Conservation (phyloP, 2,113 vertebrate species). For the Dermatemys mawii region DNA sequence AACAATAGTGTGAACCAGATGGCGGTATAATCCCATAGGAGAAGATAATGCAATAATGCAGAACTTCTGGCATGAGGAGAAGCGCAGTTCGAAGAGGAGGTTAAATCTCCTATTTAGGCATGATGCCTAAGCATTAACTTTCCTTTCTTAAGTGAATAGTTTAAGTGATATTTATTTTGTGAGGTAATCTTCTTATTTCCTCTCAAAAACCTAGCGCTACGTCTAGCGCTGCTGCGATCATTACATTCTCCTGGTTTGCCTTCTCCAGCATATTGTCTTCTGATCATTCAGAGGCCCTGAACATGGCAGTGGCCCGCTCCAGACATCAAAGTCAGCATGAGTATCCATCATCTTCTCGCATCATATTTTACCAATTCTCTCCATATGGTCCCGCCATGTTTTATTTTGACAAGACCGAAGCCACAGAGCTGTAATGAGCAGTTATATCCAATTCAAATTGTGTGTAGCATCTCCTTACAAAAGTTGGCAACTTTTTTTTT, state of each 20-base stretch:
- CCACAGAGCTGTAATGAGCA: not conserved
- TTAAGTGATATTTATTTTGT: constrained; percentile 67
- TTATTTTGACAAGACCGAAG: not conserved
- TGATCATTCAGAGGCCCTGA: not conserved
- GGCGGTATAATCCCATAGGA: constrained; percentile 33
- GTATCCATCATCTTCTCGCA: not conserved
- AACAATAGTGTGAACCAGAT: constrained; percentile 69
- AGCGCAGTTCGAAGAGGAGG: constrained; percentile 46
- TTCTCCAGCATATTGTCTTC: not conserved
- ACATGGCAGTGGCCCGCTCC: not conserved
- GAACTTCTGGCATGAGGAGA: constrained; percentile 54
- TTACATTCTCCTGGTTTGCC: not conserved
- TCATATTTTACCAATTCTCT: not conserved
- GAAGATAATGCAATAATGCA: constrained; percentile 34
- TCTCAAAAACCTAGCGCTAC: constrained; percentile 2
- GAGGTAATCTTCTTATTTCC: constrained; percentile 65
- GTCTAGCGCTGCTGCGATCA: constrained; percentile 3
- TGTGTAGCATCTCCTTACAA: not conserved
- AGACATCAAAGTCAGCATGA: not conserved
- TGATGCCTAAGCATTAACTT: constrained; percentile 58
- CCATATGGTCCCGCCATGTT: not conserved
- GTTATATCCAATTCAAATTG: not conserved
- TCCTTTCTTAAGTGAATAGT: constrained; percentile 47
- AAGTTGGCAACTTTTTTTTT: not conserved
- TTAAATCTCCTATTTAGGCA: constrained; percentile 64